Conservation (phyloP, 2,797 vertebrate genomes). For the Mus caroli region DNA sequence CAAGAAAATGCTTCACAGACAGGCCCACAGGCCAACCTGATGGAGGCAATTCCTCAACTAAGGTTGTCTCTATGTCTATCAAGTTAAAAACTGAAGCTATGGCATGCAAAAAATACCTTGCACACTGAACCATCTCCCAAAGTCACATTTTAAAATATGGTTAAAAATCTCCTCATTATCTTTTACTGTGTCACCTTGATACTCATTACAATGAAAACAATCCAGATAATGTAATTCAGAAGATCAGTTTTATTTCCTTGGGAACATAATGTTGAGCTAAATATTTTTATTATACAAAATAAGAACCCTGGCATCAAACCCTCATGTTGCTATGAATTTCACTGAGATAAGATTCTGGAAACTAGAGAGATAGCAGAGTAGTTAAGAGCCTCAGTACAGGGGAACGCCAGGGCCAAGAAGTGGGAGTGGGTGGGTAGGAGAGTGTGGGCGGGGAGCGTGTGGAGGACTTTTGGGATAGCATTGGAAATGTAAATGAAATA, state of each 20-base stretch:
- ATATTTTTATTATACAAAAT: neutral
- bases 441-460: too few relatives aligned
- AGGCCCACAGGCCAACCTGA: too few relatives aligned
- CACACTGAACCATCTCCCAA: neutral
- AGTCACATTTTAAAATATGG: neutral
- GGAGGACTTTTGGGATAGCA: too few relatives aligned
- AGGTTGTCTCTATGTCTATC: too few relatives aligned
- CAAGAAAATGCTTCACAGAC: neutral
- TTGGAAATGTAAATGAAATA: too few relatives aligned
- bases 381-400: too few relatives aligned
- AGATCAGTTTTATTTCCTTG: neutral
- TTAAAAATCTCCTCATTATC: neutral
- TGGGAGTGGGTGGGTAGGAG: too few relatives aligned
- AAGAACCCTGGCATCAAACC: neutral
- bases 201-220: neutral
- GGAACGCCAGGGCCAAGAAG: too few relatives aligned
- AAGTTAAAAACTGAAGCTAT: neutral
- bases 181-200: neutral
- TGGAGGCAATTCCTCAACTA: too few relatives aligned
- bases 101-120: neutral
- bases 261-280: neutral
- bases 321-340: constrained; percentile 25
- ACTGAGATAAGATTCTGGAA: constrained; percentile 74
- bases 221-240: neutral
- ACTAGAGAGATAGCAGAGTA: neutral